Evolutionary conservation across 2,797 vertebrate genomes (phyloP), one percentile per base, ranked within the genome.

Genomic region (Rhinogobio ventralis): DNA sequence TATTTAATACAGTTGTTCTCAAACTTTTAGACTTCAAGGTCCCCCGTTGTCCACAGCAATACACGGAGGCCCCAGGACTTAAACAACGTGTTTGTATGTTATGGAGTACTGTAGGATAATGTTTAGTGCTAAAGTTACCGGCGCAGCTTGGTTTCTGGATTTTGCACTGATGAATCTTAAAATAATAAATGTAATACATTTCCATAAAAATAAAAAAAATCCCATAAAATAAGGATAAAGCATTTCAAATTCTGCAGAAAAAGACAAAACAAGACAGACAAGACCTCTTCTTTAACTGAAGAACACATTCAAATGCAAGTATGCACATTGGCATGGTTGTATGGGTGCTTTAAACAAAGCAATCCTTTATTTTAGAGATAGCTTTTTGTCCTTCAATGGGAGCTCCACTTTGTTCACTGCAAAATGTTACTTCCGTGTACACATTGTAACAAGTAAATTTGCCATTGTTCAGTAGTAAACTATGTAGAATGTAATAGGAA

Each of bases 361-460:
- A 85, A 80, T 73, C 77, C 68, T 85, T 85, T 85, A 85, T 85
- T 85, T 79, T 64, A 73, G 30, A 85, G 68, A 79, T 85, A 85
- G 76, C 57, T 80, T 80, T 85, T 64, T 79, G 67, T 85, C 83
- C 83, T 78, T 79, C 66, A 42, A 72, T 5, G 17, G 68, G 55
- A 80, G 45, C 67, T 79, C 83, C 76, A 62, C 68, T 81, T 81
- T 84, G 74, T 83, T 75, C 79, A 55, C 67, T 20, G 67, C 77
- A 82, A 87, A 85, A 77, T 79, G 68, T 79, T 85, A 42, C 77
- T 36, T 85, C 57, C 55, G 15, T 80, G 68, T 85, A 79, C 53
- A 83, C 30, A 66, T 11, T 72, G 79, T 75, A 85, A 85, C 49
- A 64, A 62, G 51, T 36, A 74, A 74, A 83, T 68, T 84, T 71